Percentiles rank a stretch among this genome's conserved stretches.
These are phyloP conservation scores for Lasioglossum baleicum DNA, from an alignment of 1,140 invertebrate genomes.

Conservation along the genomic window DNA sequence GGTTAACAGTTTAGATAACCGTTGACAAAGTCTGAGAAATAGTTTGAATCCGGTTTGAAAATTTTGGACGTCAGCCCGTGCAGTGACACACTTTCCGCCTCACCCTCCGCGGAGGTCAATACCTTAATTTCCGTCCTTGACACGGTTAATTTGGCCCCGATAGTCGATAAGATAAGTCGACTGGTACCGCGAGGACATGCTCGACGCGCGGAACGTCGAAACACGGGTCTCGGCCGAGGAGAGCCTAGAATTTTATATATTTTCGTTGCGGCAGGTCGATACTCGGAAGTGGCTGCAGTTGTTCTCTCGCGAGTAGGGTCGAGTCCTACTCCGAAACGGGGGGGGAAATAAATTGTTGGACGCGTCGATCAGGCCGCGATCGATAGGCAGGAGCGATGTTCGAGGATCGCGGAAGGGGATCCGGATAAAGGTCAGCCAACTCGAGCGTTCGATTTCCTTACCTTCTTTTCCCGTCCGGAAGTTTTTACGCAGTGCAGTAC, in stretches of 20 bases:
- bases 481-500: neutral
- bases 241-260: conserved; percentile 39
- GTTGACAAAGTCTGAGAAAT: no score
- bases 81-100: neutral
- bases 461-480: neutral
- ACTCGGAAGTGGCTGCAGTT: conserved; percentile 27
- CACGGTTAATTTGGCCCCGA: conserved; percentile 28
- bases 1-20: no score
- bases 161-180: conserved; percentile 37
- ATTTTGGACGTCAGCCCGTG: no score
- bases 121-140: conserved; percentile 33
- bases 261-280: conserved; percentile 45
- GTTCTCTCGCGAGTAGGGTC: conserved; percentile 2
- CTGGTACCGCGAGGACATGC: conserved; percentile 1
- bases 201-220: neutral
- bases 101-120: neutral
- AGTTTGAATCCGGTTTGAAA: neutral
- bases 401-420: conserved; percentile 13
- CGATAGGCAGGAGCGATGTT: conserved; percentile 44
- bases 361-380: conserved; percentile 18
- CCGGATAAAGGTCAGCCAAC: conserved; percentile 10
- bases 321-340: neutral
- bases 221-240: neutral
- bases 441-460: neutral
- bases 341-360: neutral